Conservation (phyloP, 2,888 invertebrate genomes). For the Ectemnius lituratus region DNA sequence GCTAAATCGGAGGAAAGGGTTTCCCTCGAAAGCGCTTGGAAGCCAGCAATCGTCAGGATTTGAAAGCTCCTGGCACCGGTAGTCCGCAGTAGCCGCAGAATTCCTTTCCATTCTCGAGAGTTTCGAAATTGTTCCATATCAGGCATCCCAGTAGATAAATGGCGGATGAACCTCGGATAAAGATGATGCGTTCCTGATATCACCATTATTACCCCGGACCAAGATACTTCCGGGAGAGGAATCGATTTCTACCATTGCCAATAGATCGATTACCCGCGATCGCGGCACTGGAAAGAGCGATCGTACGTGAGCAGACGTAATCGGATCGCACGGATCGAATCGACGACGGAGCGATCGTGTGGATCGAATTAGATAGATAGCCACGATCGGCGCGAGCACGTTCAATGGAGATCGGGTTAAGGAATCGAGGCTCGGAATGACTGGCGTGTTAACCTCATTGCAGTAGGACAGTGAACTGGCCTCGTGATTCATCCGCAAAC, state of each 20-base stretch:
- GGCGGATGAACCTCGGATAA: slow-evolving; percentile 16
- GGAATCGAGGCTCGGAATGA: slow-evolving; percentile 22
- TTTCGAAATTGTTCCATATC: slow-evolving; percentile 53
- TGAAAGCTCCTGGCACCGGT: too few relatives aligned
- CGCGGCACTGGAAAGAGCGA: slow-evolving; percentile 20
- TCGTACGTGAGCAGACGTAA: slow-evolving; percentile 33
- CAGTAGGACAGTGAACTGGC: slow-evolving; percentile 14
- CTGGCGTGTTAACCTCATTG: slow-evolving; percentile 14
- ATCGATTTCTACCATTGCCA: slow-evolving; percentile 46
- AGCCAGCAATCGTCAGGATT: too few relatives aligned
- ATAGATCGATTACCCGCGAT: slow-evolving; percentile 55
- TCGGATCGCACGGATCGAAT: slow-evolving; percentile 49
- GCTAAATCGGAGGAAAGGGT: too few relatives aligned
- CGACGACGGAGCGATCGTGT: slow-evolving; percentile 45
- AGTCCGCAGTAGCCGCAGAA: too few relatives aligned
- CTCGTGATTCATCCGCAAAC: background rate
- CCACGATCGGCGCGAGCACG: slow-evolving; percentile 12
- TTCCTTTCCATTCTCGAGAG: slow-evolving; percentile 6
- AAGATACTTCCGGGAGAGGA: slow-evolving; percentile 48
- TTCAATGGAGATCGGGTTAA: slow-evolving; percentile 19
- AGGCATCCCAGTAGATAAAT: slow-evolving; percentile 23
- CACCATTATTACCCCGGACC: slow-evolving; percentile 37
- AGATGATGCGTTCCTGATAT: slow-evolving; percentile 25
- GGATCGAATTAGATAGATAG: slow-evolving; percentile 47
- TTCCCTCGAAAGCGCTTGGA: too few relatives aligned